Conservation (phyloP, 2,888 invertebrate genomes). For the Morpho deidamia region DNA sequence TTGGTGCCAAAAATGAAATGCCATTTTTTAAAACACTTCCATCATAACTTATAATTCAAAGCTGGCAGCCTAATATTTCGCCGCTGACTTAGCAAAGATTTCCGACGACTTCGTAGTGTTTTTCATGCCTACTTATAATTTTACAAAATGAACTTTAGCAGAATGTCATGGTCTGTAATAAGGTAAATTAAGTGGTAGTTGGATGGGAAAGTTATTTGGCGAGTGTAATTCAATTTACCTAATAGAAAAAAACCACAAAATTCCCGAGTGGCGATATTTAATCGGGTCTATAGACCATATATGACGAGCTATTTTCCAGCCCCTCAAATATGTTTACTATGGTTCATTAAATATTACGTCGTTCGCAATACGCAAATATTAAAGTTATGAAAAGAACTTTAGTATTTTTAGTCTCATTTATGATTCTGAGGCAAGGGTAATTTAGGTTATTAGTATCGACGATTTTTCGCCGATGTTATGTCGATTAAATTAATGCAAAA, state of each 20-base stretch:
- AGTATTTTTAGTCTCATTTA: no score
- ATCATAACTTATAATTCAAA: constrained; percentile 17
- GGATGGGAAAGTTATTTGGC: constrained; percentile 29
- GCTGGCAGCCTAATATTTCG: constrained; percentile 15
- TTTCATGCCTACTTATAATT: constrained; percentile 7
- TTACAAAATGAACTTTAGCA: constrained; percentile 1
- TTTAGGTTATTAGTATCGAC: no score
- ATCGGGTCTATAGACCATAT: no score
- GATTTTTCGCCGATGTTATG: no score
- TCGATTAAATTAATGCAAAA: no score
- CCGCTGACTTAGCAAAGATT: constrained; percentile 14
- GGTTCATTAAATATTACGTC: no score
- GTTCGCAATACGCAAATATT: no score
- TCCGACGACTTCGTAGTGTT: constrained; percentile 5
- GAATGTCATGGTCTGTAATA: constrained; percentile 4
- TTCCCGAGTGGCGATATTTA: constrained; percentile 6
- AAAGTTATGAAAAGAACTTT: no score
- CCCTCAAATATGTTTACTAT: no score
- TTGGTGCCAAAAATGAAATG: constrained; percentile 11
- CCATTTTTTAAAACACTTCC: constrained; percentile 11
- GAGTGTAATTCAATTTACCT: constrained; percentile 50
- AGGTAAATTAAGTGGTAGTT: constrained; percentile 12
- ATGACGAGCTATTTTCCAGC: no score
- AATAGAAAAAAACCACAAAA: constrained; percentile 43
- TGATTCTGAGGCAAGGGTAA: no score